Conservation (phyloP, 2,113 vertebrate genomes). For the Rhabdomys dilectus region DNA sequence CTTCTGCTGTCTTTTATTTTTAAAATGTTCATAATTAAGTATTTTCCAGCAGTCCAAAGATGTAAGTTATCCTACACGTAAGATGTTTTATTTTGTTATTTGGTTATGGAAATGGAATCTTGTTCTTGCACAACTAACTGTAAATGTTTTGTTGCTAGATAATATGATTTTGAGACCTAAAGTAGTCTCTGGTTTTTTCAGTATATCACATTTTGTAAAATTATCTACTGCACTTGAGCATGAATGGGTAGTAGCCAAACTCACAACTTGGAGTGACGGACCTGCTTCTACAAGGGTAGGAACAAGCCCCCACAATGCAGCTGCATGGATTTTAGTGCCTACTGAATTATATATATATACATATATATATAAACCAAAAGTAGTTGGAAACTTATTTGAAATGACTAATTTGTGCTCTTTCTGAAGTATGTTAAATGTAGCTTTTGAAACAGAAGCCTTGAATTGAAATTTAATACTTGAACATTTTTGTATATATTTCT, state of each 20-base stretch:
- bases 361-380: conserved; percentile 88
- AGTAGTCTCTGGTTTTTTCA: conserved; percentile 82
- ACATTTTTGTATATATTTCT: conserved; percentile 89
- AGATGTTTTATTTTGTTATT: conserved; percentile 82
- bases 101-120: conserved; percentile 83
- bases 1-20: conserved; percentile 87
- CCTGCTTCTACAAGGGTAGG: conserved; percentile 81
- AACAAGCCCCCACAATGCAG: conserved; percentile 85
- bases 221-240: conserved; percentile 83
- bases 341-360: conserved; percentile 85
- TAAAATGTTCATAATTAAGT: conserved; percentile 83
- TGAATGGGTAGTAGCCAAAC: conserved; percentile 83
- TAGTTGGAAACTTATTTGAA: conserved; percentile 86
- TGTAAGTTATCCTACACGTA: conserved; percentile 81
- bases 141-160: conserved; percentile 82
- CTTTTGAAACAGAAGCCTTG: conserved; percentile 90
- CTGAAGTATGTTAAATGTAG: conserved; percentile 90
- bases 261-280: conserved; percentile 80
- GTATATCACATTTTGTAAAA: conserved; percentile 83
- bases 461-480: conserved; percentile 89
- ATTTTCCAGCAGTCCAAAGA: conserved; percentile 83
- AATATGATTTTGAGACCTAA: conserved; percentile 81
- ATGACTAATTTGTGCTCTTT: conserved; percentile 87
- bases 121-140: conserved; percentile 82
- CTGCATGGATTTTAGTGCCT: conserved; percentile 91